These are phyloP conservation scores for Silurus asotus DNA, from an alignment of 2,113 vertebrate genomes.

Conservation along the genomic window DNA sequence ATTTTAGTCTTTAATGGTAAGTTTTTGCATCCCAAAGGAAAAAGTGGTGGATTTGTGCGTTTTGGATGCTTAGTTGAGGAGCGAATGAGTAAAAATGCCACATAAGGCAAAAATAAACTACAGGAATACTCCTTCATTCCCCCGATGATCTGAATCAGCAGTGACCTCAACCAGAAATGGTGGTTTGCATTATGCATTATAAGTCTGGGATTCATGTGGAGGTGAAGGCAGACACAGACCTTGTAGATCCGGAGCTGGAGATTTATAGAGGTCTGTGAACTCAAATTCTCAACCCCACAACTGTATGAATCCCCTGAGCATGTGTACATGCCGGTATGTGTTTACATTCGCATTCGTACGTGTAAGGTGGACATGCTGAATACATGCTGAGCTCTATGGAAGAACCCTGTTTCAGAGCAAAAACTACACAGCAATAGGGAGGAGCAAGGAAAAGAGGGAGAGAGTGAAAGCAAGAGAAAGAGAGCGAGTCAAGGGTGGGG, in stretches of 20 bases:
- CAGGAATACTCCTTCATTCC: neutral
- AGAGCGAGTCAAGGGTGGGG: conserved; percentile 40
- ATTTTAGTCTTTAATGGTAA: neutral
- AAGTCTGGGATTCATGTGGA: neutral
- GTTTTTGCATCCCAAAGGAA: neutral
- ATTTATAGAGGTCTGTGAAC: neutral
- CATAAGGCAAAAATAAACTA: neutral
- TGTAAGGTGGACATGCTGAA: conserved; percentile 3
- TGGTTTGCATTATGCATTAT: neutral
- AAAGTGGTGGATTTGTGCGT: neutral
- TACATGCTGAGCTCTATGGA: conserved; percentile 15
- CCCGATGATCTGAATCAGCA: neutral
- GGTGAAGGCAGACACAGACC: neutral
- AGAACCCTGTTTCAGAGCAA: conserved; percentile 43
- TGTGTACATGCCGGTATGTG: neutral
- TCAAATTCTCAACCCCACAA: neutral
- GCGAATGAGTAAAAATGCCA: neutral
- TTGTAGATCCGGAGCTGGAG: neutral
- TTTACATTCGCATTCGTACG: neutral
- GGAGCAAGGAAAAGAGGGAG: conserved; percentile 27
- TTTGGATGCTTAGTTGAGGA: neutral
- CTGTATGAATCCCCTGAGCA: neutral
- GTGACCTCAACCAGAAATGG: neutral
- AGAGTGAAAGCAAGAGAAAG: conserved; percentile 40
- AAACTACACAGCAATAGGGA: neutral